These are phyloP conservation scores for Pseudomyrmex cubaensis DNA, from an alignment of 1,140 invertebrate species.

Conservation along the genomic window DNA sequence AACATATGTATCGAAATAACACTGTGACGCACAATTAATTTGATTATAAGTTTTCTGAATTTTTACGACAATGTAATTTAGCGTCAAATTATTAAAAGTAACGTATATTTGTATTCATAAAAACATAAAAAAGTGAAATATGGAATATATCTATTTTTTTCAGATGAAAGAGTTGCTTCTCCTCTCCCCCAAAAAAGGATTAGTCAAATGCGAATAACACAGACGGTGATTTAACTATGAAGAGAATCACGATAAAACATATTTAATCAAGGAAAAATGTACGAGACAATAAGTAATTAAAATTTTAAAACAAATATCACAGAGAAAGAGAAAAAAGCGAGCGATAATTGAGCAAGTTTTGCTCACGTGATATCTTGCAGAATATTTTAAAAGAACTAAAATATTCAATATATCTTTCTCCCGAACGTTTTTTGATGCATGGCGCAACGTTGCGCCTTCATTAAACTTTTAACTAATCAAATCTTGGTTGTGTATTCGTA, in stretches of 20 bases:
- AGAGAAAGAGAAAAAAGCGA: too few relatives aligned
- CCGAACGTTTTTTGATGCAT: neutral
- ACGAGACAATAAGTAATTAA: neutral
- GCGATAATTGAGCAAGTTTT: neutral
- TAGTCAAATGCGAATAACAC: neutral
- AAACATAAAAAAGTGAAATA: too few relatives aligned
- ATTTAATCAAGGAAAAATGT: neutral
- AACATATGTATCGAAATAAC: too few relatives aligned
- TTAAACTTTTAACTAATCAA: slow-evolving; percentile 19
- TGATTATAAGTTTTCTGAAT: too few relatives aligned
- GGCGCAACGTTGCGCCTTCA: neutral
- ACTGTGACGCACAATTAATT: too few relatives aligned
- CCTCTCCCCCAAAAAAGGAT: neutral
- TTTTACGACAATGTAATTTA: too few relatives aligned
- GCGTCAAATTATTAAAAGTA: too few relatives aligned
- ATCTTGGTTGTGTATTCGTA: slow-evolving; percentile 11
- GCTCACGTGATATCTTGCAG: neutral
- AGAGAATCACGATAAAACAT: neutral
- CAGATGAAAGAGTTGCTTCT: neutral
- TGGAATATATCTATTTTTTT: neutral
- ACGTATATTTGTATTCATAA: too few relatives aligned
- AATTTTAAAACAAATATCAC: neutral
- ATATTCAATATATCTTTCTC: neutral
- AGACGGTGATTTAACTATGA: neutral
- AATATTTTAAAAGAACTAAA: slow-evolving; percentile 11